Evolutionary conservation across 2,113 vertebrate genomes (phyloP).

Genomic region (Anguilla japonica): DNA sequence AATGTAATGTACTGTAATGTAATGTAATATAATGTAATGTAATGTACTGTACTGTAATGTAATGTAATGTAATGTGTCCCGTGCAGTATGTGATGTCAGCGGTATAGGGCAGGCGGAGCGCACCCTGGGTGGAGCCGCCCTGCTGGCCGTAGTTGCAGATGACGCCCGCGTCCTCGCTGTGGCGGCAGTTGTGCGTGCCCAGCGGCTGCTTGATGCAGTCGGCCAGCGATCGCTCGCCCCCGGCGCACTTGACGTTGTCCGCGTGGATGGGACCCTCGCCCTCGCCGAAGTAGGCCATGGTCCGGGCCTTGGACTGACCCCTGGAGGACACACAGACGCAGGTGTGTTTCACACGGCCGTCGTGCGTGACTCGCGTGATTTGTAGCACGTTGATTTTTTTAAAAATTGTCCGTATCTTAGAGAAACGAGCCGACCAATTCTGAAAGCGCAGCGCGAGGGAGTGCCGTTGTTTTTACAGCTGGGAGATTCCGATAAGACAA

Average conservation of each 20-base stretch:
- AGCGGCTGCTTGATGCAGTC: slow-evolving; percentile 90
- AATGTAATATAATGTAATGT: no score
- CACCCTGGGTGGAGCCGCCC: slow-evolving; percentile 74
- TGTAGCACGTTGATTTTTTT: neutral
- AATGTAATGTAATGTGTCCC: no score
- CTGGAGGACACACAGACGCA: slow-evolving; percentile 57
- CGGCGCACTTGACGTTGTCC: slow-evolving; percentile 89
- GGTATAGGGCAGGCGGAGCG: neutral
- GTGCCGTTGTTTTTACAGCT: neutral
- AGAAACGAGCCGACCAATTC: neutral
- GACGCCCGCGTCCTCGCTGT: slow-evolving; percentile 93
- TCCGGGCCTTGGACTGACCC: slow-evolving; percentile 82
- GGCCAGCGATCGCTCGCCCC: slow-evolving; percentile 78
- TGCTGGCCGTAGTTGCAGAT: slow-evolving; percentile 85
- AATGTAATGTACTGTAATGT: no score
- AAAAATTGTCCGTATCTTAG: neutral
- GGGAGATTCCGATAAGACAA: slow-evolving; percentile 35
- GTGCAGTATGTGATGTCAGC: neutral
- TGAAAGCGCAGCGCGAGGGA: neutral
- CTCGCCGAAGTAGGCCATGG: slow-evolving; percentile 96
- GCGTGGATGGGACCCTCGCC: slow-evolving; percentile 88
- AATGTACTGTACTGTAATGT: no score
- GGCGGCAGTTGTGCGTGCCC: slow-evolving; percentile 91
- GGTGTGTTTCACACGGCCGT: neutral
- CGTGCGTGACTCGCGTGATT: neutral